Evolutionary conservation across 2,113 vertebrate genomes (phyloP), one percentile per base, ranked within the genome.

Genomic region (Hippopotamus amphibius): DNA sequence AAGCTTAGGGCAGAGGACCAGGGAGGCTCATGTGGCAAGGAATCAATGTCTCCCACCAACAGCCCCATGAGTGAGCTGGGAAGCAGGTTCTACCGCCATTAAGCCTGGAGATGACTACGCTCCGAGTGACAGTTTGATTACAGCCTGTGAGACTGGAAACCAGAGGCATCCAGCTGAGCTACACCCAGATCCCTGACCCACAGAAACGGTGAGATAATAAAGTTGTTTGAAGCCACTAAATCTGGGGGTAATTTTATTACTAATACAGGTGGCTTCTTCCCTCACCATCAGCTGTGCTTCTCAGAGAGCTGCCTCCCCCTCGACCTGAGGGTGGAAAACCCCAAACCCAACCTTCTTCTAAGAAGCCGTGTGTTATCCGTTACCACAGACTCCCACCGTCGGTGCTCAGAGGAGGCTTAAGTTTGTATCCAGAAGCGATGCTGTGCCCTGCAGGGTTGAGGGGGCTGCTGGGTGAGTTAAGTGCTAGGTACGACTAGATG

Each of bases 321-420:
- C 7, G 8, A 37, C 12, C 26, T 21, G 57, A 65, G 53, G 68
- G 46, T 57, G 13, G 81, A 43, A 94, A 90, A 63, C 17, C 26
- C 13, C 2, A 41, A 69, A 24, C 61, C 59, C 80, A 69, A 24
- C 30, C 74, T 63, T 50, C 17, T 69, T n/a, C 1, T 21, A 53
- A 74, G 66, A 74, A 86, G n/a, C 50, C 3, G 5, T 5, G 3
- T 0, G 1, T 57, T 33, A 24, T 24, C 5, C 0, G 1, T 13
- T 22, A 37, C 74, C 72, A 3, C 12, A 55, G 66, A 90, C n/a
- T 33, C 17, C 59, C 41, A 46, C 6, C 9, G 26, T 59, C 3
- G 4, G 41, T 8, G 48, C 81, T 65, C 80, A 14, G n/a, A 7
- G n/a, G 55, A 11, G 63, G 33, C 43, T 17, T 43, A n/a, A 46